Evolutionary conservation across 2,113 vertebrate species (phyloP).

Genomic region (Lethenteron camtschaticum): DNA sequence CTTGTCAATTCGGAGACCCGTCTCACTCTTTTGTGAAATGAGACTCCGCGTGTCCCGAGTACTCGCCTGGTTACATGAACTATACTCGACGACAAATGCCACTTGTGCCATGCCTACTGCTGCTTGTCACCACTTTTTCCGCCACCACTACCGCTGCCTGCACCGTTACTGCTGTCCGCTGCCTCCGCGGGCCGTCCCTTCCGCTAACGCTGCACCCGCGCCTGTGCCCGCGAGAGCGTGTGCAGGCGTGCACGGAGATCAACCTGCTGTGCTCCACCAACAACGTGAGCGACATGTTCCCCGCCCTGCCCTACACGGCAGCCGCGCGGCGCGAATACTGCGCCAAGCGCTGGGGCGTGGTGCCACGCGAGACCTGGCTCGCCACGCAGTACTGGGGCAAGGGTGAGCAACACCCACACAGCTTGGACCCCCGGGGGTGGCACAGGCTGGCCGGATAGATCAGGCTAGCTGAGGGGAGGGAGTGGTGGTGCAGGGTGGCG

Average conservation of each 20-base stretch:
- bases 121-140: not conserved
- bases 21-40: no score
- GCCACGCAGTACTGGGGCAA: slow-evolving; percentile 41
- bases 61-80: not conserved
- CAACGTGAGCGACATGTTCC: slow-evolving; percentile 66
- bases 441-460: not conserved
- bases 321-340: slow-evolving; percentile 35
- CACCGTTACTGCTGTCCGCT: not conserved
- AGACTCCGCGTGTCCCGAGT: no score
- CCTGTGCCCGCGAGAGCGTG: no score
- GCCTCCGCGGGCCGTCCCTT: no score
- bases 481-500: not conserved
- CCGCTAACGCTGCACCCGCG: no score
- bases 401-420: slow-evolving; percentile 24
- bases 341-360: slow-evolving; percentile 35
- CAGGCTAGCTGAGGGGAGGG: not conserved
- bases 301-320: slow-evolving; percentile 36
- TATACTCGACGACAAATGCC: not conserved
- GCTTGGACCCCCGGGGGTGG: not conserved
- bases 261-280: slow-evolving; percentile 53
- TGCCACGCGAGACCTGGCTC: slow-evolving; percentile 39
- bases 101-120: not conserved
- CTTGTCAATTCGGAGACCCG: no score
- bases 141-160: not conserved
- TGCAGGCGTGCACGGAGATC: slow-evolving; percentile 65